Evolutionary conservation across 1,140 invertebrate species (phyloP).

Genomic region (Carcinoscorpius rotundicauda): DNA sequence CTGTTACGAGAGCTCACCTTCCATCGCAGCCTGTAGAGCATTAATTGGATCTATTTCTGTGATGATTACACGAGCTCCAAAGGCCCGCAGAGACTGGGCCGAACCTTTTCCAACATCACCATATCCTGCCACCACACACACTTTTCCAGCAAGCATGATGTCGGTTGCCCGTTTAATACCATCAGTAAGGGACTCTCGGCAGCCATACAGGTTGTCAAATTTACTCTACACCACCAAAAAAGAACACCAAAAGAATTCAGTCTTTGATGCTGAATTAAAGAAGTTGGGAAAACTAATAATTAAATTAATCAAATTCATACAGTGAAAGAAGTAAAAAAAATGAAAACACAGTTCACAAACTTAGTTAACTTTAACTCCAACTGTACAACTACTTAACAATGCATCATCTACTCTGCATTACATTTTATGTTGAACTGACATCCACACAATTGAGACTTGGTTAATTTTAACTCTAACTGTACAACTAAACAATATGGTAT

Average conservation of each 20-base stretch:
- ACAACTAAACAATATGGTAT: too few species aligned
- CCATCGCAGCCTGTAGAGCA: slow-evolving; percentile 96
- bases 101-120: slow-evolving; percentile 99
- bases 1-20: slow-evolving; percentile 46
- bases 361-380: too few species aligned
- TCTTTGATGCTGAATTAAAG: neutral
- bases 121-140: slow-evolving; percentile 93
- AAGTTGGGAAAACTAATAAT: slow-evolving; percentile 7
- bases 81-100: slow-evolving; percentile 85
- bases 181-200: slow-evolving; percentile 93
- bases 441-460: too few species aligned
- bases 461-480: too few species aligned
- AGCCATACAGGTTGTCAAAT: slow-evolving; percentile 99
- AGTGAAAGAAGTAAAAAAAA: too few species aligned
- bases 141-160: slow-evolving; percentile 97
- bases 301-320: too few species aligned
- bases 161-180: slow-evolving; percentile 98
- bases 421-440: too few species aligned
- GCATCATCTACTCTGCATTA: too few species aligned
- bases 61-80: slow-evolving; percentile 90
- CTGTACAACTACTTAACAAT: too few species aligned
- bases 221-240: slow-evolving; percentile 61
- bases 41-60: slow-evolving; percentile 99
- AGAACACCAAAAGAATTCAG: slow-evolving; percentile 19
- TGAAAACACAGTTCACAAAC: too few species aligned